Evolutionary conservation across 2,113 vertebrate species (phyloP).

Genomic region (Brachionichthys hirsutus): DNA sequence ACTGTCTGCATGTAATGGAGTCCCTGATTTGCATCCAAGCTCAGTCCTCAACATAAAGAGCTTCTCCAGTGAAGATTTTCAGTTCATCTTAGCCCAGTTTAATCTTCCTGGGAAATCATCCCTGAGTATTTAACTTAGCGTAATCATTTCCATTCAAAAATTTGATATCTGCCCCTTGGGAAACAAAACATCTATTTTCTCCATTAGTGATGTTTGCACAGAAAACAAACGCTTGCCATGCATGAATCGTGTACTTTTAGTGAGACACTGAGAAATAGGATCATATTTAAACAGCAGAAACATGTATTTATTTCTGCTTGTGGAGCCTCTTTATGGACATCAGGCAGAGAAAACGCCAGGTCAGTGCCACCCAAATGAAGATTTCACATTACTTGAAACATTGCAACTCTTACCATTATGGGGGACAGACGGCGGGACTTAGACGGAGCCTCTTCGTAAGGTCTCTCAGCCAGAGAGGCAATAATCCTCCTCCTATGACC

Average conservation of each 20-base stretch:
- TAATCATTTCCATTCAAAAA: conserved; percentile 53
- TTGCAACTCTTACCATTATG: conserved; percentile 84
- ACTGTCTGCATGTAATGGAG: conserved; percentile 24
- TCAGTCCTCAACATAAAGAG: conserved; percentile 45
- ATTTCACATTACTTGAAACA: not conserved
- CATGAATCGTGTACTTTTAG: conserved; percentile 11
- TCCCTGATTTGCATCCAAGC: conserved; percentile 48
- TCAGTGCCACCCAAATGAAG: no score
- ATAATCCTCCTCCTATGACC: conserved; percentile 97
- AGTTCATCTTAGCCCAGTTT: conserved; percentile 44
- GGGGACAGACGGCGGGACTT: conserved; percentile 94
- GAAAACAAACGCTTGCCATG: conserved; percentile 1
- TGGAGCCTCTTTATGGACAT: not conserved
- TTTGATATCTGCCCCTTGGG: conserved; percentile 30
- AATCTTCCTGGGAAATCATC: conserved; percentile 66
- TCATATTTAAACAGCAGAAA: not conserved
- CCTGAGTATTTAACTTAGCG: conserved; percentile 43
- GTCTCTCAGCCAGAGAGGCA: conserved; percentile 91
- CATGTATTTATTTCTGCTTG: not conserved
- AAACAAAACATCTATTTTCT: conserved; percentile 42
- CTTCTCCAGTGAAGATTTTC: conserved; percentile 41
- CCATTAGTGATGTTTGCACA: conserved; percentile 27
- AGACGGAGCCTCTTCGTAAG: conserved; percentile 91
- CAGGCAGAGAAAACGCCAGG: no score
- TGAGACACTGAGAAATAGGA: not conserved